Conservation (phyloP, 2,113 vertebrate species). For the Zosterops borbonicus region DNA sequence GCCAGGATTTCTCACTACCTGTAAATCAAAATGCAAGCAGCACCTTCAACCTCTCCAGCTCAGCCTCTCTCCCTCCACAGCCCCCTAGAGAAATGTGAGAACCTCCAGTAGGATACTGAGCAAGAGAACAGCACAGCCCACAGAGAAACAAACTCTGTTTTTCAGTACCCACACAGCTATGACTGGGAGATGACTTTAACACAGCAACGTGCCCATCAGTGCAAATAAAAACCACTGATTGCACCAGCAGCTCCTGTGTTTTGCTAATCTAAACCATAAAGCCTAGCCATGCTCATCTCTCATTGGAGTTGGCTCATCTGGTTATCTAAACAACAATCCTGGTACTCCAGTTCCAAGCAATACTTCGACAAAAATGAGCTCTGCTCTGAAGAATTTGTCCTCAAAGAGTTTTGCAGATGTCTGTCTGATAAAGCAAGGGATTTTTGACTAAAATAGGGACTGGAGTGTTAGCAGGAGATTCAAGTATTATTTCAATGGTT, state of each 20-base stretch:
- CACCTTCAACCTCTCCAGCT: background rate
- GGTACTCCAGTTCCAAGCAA: background rate
- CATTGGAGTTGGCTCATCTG: background rate
- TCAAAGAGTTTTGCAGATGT: background rate
- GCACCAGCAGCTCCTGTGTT: accelerated
- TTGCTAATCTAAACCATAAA: background rate
- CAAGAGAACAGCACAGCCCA: background rate
- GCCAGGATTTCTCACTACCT: background rate
- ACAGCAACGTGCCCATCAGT: background rate
- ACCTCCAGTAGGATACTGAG: background rate
- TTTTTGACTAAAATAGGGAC: background rate
- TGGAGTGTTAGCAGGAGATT: background rate
- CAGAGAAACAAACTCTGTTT: background rate
- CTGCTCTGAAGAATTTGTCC: background rate
- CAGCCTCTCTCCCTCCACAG: background rate
- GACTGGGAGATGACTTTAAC: background rate
- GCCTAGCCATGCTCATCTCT: accelerated
- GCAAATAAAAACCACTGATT: background rate
- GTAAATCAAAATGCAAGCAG: background rate
- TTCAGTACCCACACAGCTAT: background rate
- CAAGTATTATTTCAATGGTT: background rate
- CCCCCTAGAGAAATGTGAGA: background rate
- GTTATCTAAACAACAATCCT: background rate
- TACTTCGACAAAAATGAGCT: background rate
- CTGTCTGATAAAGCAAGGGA: background rate